Conservation (phyloP, 2,888 invertebrate species). For the Caenorhabditis imperialis region DNA sequence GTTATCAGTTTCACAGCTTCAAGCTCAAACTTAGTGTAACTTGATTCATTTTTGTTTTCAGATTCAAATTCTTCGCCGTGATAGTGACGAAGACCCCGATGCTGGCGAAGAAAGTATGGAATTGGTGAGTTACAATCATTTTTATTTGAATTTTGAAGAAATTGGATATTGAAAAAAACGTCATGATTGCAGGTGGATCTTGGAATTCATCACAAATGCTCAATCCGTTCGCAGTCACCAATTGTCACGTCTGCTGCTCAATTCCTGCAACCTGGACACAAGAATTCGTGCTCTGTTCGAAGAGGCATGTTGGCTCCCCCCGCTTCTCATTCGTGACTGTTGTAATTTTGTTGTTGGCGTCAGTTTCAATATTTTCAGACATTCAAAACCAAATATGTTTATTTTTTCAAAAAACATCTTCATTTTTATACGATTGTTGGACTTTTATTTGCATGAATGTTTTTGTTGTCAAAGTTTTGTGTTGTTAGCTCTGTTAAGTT, state of each 20-base stretch:
- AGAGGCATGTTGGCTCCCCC: slow-evolving; percentile 59
- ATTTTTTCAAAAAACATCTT: too few species aligned
- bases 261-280: slow-evolving; percentile 53
- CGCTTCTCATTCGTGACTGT: slow-evolving; percentile 46
- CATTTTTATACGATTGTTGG: background rate
- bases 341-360: slow-evolving; percentile 5
- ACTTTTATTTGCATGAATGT: background rate
- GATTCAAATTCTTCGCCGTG: slow-evolving; percentile 66
- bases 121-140: slow-evolving; percentile 50
- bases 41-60: slow-evolving; percentile 12
- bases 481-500: background rate
- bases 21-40: slow-evolving; percentile 1
- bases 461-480: background rate
- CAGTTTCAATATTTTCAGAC: too few species aligned
- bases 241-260: slow-evolving; percentile 32
- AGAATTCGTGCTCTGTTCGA: slow-evolving; percentile 55
- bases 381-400: too few species aligned
- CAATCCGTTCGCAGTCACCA: slow-evolving; percentile 61
- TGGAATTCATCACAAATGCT: slow-evolving; percentile 63
- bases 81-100: slow-evolving; percentile 67
- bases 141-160: background rate
- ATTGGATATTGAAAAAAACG: too few species aligned
- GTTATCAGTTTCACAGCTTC: slow-evolving; percentile 34
- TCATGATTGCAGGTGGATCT: slow-evolving; percentile 64
- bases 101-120: slow-evolving; percentile 67